Evolutionary conservation across 2,888 invertebrate genomes (phyloP), one percentile per base, ranked within the genome.

Genomic region (Acanthosepion lycidas): DNA sequence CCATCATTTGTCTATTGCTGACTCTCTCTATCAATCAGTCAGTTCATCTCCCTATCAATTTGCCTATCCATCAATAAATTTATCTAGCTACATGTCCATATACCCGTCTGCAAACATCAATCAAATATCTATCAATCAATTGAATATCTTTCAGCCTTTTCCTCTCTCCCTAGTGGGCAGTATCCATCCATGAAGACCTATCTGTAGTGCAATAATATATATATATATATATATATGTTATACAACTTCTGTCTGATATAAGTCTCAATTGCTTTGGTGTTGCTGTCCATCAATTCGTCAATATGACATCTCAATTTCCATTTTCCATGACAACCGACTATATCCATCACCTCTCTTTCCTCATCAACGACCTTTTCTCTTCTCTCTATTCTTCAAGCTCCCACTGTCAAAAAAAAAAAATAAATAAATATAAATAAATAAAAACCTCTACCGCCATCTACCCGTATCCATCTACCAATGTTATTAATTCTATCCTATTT

Each of bases 321-420:
- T 94, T 94, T 94, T 94, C 55, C 94, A 48, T 94, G 94, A 94
- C 94, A 33, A 42, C 59, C 53, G 94, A 51, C 33, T 64, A 53
- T 33, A 49, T 49, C 48, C 59, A 42, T 94, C 94, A 2, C 48
- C 94, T 28, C n/a, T 94, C 94, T 55, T 42, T 51, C 48, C n/a
- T 94, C 59, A 33, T n/a, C n/a, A 15, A 78, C 78, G 33, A 78
- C 78, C 78, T n/a, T 78, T 33, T 78, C 78, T n/a, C n/a, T 33
- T n/a, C n/a, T n/a, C n/a, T n/a, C 78, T 78, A 78, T 78, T 78
- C 18, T 78, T n/a, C 78, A 78, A 78, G 9, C 78, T 12, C 78
- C n/a, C 2, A 78, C n/a, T 59, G 33, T 15, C 78, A n/a, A 78
- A 78, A 78, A n/a, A n/a, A n/a, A n/a, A n/a, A n/a, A n/a, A 78